A percentile compares a stretch with the other conserved stretches of the same genome.
Evolutionary conservation across 2,113 vertebrate genomes (phyloP).

Genomic region (Fulmarus glacialis): DNA sequence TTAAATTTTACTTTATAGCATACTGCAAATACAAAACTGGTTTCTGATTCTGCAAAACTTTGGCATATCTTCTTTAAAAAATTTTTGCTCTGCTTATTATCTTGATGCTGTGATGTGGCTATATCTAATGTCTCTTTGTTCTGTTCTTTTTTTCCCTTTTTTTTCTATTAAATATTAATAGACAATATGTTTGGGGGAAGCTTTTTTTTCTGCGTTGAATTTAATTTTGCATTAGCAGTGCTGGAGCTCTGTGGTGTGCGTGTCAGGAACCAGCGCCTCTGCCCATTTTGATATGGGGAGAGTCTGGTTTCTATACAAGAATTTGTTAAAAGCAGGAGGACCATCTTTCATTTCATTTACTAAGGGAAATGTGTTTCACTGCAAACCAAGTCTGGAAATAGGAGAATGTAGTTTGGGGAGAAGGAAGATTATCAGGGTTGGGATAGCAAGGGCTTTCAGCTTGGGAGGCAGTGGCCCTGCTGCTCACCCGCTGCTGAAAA

Average conservation of each 20-base stretch:
- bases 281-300: neutral
- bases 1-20: neutral
- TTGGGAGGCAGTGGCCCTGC: slow-evolving; percentile 11
- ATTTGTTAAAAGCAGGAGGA: neutral
- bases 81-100: neutral
- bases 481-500: slow-evolving; percentile 51
- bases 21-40: neutral
- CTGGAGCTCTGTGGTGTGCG: neutral
- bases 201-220: neutral
- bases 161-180: neutral
- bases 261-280: neutral
- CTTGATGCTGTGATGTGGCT: neutral
- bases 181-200: neutral
- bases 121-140: neutral
- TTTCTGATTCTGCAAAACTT: neutral
- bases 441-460: neutral
- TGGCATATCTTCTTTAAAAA: neutral
- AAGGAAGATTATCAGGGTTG: neutral
- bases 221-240: neutral
- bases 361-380: neutral
- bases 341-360: neutral
- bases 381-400: neutral
- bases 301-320: neutral
- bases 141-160: neutral
- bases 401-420: neutral